Conservation (phyloP, 2,113 vertebrate genomes). For the Grallaria varia region DNA sequence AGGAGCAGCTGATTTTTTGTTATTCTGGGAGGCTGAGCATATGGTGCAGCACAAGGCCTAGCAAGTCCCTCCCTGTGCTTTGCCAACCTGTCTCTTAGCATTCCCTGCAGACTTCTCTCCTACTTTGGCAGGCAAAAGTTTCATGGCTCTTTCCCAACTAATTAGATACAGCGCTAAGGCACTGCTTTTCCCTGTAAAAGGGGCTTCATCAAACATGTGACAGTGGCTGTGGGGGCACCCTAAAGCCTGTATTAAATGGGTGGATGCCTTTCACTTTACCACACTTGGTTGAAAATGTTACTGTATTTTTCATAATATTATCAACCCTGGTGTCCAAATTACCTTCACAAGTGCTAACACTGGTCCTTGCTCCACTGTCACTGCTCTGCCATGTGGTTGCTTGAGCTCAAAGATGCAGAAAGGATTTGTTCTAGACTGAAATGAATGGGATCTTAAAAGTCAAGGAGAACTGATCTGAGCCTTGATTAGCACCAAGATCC, state of each 20-base stretch:
- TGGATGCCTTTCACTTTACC: not conserved
- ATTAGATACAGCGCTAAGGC: not conserved
- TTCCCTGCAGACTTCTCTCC: not conserved
- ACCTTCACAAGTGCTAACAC: not conserved
- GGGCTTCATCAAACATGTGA: not conserved
- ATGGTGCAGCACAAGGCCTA: constrained; percentile 36
- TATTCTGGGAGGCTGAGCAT: constrained; percentile 46
- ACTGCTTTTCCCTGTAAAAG: not conserved
- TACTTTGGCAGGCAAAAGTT: not conserved
- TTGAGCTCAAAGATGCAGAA: not conserved
- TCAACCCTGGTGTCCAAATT: not conserved
- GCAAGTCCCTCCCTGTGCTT: not conserved
- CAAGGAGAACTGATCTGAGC: not conserved
- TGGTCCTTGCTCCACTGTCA: not conserved
- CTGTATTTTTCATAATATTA: not conserved
- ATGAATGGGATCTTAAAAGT: not conserved
- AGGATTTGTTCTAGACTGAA: not conserved
- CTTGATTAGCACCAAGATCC: not conserved
- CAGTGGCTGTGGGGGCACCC: not conserved
- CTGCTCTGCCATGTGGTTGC: not conserved
- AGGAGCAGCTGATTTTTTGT: constrained; percentile 42
- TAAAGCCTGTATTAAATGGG: not conserved
- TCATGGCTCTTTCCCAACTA: not conserved
- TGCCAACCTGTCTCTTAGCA: not conserved
- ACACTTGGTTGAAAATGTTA: fast-evolving